Conservation (phyloP, 2,797 vertebrate species). For the Phalloptychus januarius region DNA sequence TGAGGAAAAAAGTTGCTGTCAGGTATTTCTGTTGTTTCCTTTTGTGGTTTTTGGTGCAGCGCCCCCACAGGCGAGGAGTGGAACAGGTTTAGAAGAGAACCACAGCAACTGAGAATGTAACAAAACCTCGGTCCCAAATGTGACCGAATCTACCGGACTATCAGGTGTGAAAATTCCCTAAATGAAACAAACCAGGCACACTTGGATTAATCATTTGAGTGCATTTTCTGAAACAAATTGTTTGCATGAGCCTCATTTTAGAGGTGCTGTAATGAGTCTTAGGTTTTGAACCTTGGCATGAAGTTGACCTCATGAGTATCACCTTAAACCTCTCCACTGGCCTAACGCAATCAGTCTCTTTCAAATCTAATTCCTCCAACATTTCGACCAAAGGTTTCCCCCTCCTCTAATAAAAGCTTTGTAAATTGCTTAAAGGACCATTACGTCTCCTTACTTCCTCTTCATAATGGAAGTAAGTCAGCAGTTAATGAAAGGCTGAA, state of each 20-base stretch:
- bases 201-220: conserved; percentile 63
- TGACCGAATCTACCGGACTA: too few species aligned
- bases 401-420: conserved; percentile 71
- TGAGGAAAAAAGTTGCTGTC: too few species aligned
- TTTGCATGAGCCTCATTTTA: conserved; percentile 38
- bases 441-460: conserved; percentile 75
- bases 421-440: conserved; percentile 81
- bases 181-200: conserved; percentile 52
- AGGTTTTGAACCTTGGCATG: conserved; percentile 27
- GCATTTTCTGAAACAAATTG: conserved; percentile 60
- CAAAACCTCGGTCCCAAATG: too few species aligned
- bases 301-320: conserved; percentile 48
- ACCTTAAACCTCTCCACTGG: conserved; percentile 63
- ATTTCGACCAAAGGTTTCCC: conserved; percentile 65
- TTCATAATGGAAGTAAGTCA: conserved; percentile 67
- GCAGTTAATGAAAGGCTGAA: conserved; percentile 24
- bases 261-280: conserved; percentile 54
- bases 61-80: too few species aligned
- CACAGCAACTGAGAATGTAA: too few species aligned
- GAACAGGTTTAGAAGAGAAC: too few species aligned
- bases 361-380: conserved; percentile 76
- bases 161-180: not conserved
- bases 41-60: conserved; percentile 36
- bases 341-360: conserved; percentile 69
- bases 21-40: not conserved